Conservation (phyloP, 2,113 vertebrate genomes). For the Sapayoa aenigma region DNA sequence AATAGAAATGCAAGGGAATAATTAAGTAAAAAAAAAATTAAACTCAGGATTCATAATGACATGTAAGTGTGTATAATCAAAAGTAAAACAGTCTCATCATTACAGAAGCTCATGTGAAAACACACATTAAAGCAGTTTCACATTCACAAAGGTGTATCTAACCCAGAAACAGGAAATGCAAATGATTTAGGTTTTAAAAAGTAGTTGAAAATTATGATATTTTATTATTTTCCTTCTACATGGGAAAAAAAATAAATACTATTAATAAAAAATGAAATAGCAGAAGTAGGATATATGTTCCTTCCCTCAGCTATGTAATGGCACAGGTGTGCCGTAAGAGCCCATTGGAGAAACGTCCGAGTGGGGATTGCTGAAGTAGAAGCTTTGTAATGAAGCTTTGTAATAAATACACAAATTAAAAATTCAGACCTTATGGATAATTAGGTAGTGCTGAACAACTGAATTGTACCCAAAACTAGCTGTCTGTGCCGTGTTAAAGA, state of each 20-base stretch:
- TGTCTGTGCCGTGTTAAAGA: background rate
- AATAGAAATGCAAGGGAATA: background rate
- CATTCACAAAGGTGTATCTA: background rate
- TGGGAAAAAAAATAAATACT: background rate
- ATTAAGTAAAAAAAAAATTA: background rate
- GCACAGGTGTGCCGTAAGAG: background rate
- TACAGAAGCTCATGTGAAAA: background rate
- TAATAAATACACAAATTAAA: background rate
- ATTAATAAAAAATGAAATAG: background rate
- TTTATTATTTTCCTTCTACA: background rate
- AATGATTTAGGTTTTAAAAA: background rate
- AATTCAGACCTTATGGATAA: background rate
- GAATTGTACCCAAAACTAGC: background rate
- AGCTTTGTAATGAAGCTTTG: background rate
- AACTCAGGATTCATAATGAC: background rate
- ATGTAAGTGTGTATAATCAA: background rate
- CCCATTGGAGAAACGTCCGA: accelerated
- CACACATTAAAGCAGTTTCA: background rate
- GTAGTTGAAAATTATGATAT: background rate
- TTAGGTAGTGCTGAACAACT: background rate
- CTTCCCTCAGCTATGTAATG: background rate
- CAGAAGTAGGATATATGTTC: background rate
- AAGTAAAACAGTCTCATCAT: background rate
- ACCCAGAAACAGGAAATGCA: background rate
- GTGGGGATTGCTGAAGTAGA: background rate